Percentiles rank a stretch among this genome's conserved stretches.
These are phyloP conservation scores for Lynx canadensis DNA, from an alignment of 2,113 vertebrate species.

Conservation along the genomic window DNA sequence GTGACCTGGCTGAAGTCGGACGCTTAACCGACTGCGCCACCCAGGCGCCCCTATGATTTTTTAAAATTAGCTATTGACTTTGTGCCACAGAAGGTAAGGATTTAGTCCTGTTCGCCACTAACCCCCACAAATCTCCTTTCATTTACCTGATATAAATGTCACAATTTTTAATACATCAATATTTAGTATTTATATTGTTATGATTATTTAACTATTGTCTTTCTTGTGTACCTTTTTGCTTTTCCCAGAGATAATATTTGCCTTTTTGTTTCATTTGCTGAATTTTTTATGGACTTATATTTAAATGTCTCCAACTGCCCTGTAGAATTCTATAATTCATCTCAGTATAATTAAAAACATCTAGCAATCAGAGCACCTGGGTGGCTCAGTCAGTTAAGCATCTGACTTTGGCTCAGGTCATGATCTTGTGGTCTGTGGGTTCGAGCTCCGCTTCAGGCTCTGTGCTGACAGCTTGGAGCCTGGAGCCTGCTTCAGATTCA, in stretches of 20 bases:
- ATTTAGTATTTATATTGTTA: neutral
- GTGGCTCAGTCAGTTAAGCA: too few relatives aligned
- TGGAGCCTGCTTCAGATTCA: too few relatives aligned
- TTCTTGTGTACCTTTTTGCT: slow-evolving; percentile 11
- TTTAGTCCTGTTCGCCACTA: neutral
- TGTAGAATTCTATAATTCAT: neutral
- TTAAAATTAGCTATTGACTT: neutral
- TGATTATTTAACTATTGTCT: neutral
- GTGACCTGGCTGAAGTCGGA: too few relatives aligned
- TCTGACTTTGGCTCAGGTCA: too few relatives aligned
- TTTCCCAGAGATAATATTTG: neutral
- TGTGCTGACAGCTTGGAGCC: too few relatives aligned
- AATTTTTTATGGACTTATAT: neutral
- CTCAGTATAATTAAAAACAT: neutral
- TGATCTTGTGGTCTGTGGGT: too few relatives aligned
- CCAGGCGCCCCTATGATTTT: neutral
- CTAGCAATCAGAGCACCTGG: neutral
- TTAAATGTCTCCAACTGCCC: neutral
- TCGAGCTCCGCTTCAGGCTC: too few relatives aligned
- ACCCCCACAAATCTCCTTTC: neutral
- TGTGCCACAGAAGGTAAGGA: neutral
- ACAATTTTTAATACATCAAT: neutral
- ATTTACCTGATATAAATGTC: neutral
- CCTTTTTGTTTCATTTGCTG: slow-evolving; percentile 45
- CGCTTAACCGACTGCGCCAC: too few relatives aligned